phyloP scores from a whole-genome alignment of 2,888 invertebrate genomes.

The Pimpla rufipes region DNA sequence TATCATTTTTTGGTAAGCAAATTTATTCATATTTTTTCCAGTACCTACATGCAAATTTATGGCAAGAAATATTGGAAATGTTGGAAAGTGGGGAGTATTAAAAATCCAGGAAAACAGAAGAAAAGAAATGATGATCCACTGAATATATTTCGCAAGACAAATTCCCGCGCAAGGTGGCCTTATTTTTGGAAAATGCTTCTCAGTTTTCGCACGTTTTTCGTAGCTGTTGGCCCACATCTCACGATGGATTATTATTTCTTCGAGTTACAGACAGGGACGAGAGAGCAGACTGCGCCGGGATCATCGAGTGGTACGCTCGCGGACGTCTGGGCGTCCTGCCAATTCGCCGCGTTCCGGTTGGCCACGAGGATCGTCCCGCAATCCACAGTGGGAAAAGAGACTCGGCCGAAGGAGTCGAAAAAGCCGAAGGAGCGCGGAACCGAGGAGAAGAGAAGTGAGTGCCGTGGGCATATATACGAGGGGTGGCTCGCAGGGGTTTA shows the following conservation, averaged over 20 bases:
- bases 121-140: no score
- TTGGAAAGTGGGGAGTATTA: no score
- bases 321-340: constrained; percentile 13
- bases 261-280: neutral
- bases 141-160: no score
- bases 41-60: no score
- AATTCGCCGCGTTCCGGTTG: constrained; percentile 9
- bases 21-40: no score
- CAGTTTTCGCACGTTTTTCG: neutral
- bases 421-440: constrained; percentile 28
- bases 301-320: constrained; percentile 5
- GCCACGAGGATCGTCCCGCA: neutral
- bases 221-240: neutral
- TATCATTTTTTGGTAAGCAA: no score
- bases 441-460: constrained; percentile 46
- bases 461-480: constrained; percentile 8
- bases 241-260: neutral
- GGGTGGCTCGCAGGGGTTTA: constrained; percentile 54
- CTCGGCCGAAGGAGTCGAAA: constrained; percentile 1
- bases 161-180: no score
- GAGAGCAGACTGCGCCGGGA: neutral
- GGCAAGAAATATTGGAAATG: no score
- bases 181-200: no score
- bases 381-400: constrained; percentile 17
- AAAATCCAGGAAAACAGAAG: no score